These are phyloP conservation scores for Todus mexicanus DNA, from an alignment of 2,797 vertebrate species.

Conservation along the genomic window DNA sequence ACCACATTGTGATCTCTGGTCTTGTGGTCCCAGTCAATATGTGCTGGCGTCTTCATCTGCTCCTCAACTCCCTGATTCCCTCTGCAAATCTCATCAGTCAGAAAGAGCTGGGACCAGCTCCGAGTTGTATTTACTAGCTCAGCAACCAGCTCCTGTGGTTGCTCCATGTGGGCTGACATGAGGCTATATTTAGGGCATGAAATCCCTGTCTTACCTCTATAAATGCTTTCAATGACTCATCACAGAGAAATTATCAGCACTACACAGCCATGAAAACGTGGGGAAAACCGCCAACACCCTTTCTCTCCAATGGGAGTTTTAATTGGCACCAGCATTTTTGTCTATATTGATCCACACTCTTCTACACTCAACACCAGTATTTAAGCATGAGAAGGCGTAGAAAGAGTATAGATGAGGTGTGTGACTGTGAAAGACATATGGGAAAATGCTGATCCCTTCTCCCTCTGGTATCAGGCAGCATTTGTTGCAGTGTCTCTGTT, in stretches of 20 bases:
- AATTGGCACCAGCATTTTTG: not conserved
- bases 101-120: not conserved
- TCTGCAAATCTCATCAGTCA: not conserved
- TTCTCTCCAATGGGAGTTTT: not conserved
- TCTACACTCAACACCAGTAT: not conserved
- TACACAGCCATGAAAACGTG: not conserved
- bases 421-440: not conserved
- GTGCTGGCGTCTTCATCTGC: not conserved
- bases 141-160: not conserved
- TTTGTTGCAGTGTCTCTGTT: not conserved
- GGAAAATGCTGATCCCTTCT: not conserved
- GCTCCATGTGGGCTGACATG: not conserved
- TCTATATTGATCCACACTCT: not conserved
- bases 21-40: not conserved
- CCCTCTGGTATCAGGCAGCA: not conserved
- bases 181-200: constrained; percentile 19
- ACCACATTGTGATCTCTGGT: not conserved
- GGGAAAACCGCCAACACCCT: not conserved
- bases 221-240: constrained; percentile 5
- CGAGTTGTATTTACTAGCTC: not conserved
- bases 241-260: not conserved
- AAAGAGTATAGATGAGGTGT: not conserved
- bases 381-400: not conserved
- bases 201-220: constrained; percentile 11
- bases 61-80: not conserved